Evolutionary conservation across 2,113 vertebrate genomes (phyloP).

Genomic region (Microtus oregoni): DNA sequence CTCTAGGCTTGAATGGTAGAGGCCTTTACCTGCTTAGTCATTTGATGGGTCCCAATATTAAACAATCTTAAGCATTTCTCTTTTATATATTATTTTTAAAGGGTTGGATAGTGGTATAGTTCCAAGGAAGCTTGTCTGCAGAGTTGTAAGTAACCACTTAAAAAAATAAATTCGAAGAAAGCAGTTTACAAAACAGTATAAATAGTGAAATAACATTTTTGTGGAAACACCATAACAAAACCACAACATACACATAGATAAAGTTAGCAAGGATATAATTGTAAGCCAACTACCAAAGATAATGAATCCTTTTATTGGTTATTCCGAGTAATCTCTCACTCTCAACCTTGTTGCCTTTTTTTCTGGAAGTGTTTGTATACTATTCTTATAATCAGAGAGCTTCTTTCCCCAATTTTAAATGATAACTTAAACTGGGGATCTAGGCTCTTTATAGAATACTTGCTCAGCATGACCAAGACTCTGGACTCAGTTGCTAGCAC

Average conservation of each 20-base stretch:
- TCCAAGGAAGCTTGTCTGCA: conserved; percentile 45
- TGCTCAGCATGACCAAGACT: background rate
- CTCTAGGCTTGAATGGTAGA: background rate
- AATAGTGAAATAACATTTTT: conserved; percentile 48
- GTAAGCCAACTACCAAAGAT: conserved; percentile 39
- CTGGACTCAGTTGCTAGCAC: background rate
- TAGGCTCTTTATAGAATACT: background rate
- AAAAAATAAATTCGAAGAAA: conserved; percentile 45
- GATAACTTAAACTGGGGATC: background rate
- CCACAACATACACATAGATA: background rate
- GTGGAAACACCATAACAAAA: background rate
- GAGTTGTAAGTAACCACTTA: conserved; percentile 23
- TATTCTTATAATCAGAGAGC: conserved; percentile 28
- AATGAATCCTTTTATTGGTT: conserved; percentile 12
- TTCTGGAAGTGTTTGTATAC: background rate
- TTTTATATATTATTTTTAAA: conserved; percentile 59
- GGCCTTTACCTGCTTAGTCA: background rate
- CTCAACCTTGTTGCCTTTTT: background rate
- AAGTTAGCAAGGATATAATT: conserved; percentile 44
- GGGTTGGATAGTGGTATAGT: background rate
- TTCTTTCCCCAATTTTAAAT: background rate
- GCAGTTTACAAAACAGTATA: conserved; percentile 14
- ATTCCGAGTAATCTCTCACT: background rate
- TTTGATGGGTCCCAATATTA: conserved; percentile 3
- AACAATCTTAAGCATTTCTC: conserved; percentile 39